A percentile compares a stretch with the other conserved stretches of the same genome.
These are phyloP conservation scores for Calidris pygmaea DNA, from an alignment of 2,113 vertebrate genomes.

Conservation along the genomic window DNA sequence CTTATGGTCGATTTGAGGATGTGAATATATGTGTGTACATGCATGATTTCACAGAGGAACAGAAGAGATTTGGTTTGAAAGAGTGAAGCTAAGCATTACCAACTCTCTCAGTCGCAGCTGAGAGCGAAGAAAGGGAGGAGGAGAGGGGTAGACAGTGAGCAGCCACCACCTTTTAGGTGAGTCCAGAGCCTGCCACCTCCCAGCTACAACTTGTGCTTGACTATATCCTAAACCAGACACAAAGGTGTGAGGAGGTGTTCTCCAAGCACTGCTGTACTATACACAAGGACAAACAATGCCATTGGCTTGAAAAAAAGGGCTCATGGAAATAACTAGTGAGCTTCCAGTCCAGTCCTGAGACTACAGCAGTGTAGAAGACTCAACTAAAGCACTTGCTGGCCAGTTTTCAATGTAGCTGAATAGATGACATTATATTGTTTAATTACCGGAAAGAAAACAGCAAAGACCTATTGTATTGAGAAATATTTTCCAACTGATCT, in stretches of 20 bases:
- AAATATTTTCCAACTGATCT: constrained; percentile 50
- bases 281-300: background rate
- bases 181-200: background rate
- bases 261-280: background rate
- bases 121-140: background rate
- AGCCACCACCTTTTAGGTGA: background rate
- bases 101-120: background rate
- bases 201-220: background rate
- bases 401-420: background rate
- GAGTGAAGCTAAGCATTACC: background rate
- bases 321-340: background rate
- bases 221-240: background rate
- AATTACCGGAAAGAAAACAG: constrained; percentile 37
- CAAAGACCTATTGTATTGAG: background rate
- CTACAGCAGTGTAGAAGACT: background rate
- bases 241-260: background rate
- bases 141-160: background rate
- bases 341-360: background rate
- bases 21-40: accelerated
- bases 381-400: background rate
- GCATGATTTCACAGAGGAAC: background rate
- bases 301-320: background rate
- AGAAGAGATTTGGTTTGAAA: background rate
- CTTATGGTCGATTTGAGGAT: background rate
- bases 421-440: background rate